Evolutionary conservation across 2,888 invertebrate genomes (phyloP), one percentile per base, ranked within the genome.

Genomic region (Formica aserva): DNA sequence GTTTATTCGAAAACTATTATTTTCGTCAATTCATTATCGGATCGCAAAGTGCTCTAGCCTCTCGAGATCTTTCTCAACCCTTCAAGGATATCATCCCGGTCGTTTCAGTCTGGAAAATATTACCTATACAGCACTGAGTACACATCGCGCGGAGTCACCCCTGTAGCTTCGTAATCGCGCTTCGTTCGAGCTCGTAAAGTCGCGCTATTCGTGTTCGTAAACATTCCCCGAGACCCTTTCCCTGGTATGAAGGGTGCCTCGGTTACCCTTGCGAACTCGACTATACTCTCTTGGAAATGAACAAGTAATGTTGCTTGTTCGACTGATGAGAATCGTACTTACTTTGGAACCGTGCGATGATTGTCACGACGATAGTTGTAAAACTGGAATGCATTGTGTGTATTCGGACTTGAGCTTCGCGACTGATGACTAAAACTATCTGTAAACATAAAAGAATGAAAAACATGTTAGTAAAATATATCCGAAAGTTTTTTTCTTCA

Each of bases 161-260:
- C 15, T 29, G 66, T 48, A 15, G 35, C 60, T 60, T 45, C 78
- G 45, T 80, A 60, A 80, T 80, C 84, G 82, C 76, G 57, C 82
- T 38, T 71, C 52, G 45, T 71, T 77, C 76, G 76, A 26, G 77
- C 84, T 86, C 83, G 86, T 87, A 87, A 87, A 87, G 77, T 78
- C 82, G 57, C 52, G 62, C 74, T 45, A 74, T 84, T 84, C 77
- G 82, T 75, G 84, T 77, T 87, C 86, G 82, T 87, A 87, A 87
- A 86, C 86, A 86, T 86, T 82, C 62, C 78, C n/a, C 41, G 63
- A 76, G 63, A 55, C 71, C 22, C 45, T 69, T 71, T 78, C 60
- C 71, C 35, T 18, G 32, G 71, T 69, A 78, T 26, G 77, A 77
- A 35, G n/a, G 41, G 32, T 9, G n/a, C 29, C 11, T 32, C 67